Evolutionary conservation across 2,797 vertebrate genomes (phyloP).

Genomic region (Vireo griseus): DNA sequence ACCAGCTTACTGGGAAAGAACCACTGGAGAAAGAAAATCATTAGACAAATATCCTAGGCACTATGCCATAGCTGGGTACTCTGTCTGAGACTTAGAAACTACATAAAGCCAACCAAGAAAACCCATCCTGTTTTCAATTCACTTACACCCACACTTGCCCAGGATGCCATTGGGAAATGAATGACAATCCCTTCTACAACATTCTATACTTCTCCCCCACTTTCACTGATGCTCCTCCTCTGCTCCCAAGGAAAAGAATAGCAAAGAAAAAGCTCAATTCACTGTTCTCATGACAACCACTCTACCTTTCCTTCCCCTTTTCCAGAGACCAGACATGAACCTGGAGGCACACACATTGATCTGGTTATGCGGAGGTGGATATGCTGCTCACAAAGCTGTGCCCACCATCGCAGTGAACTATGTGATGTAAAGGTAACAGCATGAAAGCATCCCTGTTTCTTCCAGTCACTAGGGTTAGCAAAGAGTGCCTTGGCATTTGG

Average conservation of each 20-base stretch:
- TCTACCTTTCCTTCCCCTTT: neutral
- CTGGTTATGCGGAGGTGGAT: neutral
- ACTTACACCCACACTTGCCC: neutral
- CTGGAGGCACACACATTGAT: neutral
- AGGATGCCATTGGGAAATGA: neutral
- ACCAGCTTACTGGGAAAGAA: neutral
- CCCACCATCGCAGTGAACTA: neutral
- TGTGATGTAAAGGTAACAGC: neutral
- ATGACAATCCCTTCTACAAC: neutral
- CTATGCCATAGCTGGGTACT: neutral
- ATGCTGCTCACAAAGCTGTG: neutral
- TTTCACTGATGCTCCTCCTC: neutral
- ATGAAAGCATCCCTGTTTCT: neutral
- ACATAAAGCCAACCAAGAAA: neutral
- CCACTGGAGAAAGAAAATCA: neutral
- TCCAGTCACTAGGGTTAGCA: neutral
- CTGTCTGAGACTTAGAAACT: neutral
- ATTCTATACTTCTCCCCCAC: neutral
- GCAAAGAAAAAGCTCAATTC: neutral
- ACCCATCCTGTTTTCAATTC: neutral
- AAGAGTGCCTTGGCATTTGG: neutral
- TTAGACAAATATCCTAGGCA: neutral
- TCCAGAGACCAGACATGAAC: neutral
- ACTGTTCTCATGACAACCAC: neutral
- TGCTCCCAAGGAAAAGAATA: neutral